Percentiles rank a stretch among this genome's conserved stretches.
phyloP scores from a whole-genome alignment of 1,140 invertebrate species.

The Bombus superbus region DNA sequence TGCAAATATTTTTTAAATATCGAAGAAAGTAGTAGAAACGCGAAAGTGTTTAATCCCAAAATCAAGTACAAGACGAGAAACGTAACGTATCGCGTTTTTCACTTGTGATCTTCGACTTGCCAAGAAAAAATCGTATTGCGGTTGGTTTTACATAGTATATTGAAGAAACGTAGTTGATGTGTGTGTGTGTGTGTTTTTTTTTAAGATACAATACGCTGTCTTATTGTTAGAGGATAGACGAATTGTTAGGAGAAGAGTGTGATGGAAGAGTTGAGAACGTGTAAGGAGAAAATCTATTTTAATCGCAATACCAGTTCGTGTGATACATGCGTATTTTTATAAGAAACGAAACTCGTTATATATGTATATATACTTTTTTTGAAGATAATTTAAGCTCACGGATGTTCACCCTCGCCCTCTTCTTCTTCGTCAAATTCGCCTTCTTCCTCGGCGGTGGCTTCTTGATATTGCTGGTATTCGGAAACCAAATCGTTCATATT shows the following conservation, averaged over 20 bases:
- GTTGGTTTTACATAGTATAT: constrained; percentile 6
- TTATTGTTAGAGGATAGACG: neutral
- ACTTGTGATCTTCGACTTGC: neutral
- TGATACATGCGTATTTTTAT: constrained; percentile 7
- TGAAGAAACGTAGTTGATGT: neutral
- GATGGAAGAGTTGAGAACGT: constrained; percentile 24
- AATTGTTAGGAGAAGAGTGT: neutral
- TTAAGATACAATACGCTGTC: constrained; percentile 36
- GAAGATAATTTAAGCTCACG: constrained; percentile 50
- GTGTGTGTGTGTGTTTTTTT: neutral
- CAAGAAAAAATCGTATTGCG: neutral
- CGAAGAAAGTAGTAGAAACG: too few relatives aligned
- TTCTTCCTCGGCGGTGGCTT: constrained; percentile 90
- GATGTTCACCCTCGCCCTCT: constrained; percentile 83
- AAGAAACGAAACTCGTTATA: neutral
- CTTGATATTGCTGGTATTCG: constrained; percentile 96
- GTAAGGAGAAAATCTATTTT: constrained; percentile 40
- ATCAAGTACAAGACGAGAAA: too few relatives aligned
- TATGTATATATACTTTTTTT: constrained; percentile 12
- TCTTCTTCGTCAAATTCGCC: constrained; percentile 90
- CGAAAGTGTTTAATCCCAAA: too few relatives aligned
- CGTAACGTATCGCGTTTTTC: neutral
- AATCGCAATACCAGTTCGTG: neutral
- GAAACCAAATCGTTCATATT: constrained; percentile 96
- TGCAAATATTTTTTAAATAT: too few relatives aligned